A percentile compares a stretch with the other conserved stretches of the same genome.
Evolutionary conservation across 2,888 invertebrate species (phyloP).

Genomic region (Drosophila antonietae): DNA sequence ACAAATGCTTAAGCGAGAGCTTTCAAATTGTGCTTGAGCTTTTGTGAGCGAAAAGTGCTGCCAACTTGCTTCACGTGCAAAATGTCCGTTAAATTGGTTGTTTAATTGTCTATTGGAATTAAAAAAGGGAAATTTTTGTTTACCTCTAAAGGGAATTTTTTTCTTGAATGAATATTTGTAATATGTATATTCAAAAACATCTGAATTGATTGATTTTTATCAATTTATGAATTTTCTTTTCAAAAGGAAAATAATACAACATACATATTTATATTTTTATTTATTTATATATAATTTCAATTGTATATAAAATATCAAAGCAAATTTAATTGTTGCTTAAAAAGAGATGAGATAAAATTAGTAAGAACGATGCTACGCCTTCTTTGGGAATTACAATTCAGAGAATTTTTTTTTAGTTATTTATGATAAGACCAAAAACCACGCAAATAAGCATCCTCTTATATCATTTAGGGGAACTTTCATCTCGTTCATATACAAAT

Average conservation of each 20-base stretch:
- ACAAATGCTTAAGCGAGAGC: slow-evolving; percentile 17
- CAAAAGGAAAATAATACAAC: too few relatives aligned
- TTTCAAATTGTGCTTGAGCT: slow-evolving; percentile 16
- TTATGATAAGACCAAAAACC: not conserved
- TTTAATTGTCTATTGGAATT: too few relatives aligned
- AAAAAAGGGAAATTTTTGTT: not conserved
- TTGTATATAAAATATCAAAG: too few relatives aligned
- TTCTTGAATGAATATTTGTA: too few relatives aligned
- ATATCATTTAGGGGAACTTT: slow-evolving; percentile 3
- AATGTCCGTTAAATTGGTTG: slow-evolving; percentile 1
- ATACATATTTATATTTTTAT: too few relatives aligned
- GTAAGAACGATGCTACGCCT: not conserved
- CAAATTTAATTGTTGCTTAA: too few relatives aligned
- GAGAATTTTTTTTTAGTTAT: not conserved
- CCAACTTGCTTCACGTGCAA: slow-evolving; percentile 27
- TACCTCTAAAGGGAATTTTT: not conserved
- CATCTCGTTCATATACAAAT: not conserved
- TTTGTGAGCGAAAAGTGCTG: slow-evolving; percentile 29
- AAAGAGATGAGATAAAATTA: not conserved
- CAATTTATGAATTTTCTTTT: too few relatives aligned
- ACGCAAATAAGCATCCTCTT: slow-evolving; percentile 6
- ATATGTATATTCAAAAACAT: too few relatives aligned
- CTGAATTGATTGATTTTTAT: too few relatives aligned
- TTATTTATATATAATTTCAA: too few relatives aligned
- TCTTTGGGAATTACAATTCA: not conserved